Conservation (phyloP, 2,797 vertebrate species). For the Onychomys torridus region DNA sequence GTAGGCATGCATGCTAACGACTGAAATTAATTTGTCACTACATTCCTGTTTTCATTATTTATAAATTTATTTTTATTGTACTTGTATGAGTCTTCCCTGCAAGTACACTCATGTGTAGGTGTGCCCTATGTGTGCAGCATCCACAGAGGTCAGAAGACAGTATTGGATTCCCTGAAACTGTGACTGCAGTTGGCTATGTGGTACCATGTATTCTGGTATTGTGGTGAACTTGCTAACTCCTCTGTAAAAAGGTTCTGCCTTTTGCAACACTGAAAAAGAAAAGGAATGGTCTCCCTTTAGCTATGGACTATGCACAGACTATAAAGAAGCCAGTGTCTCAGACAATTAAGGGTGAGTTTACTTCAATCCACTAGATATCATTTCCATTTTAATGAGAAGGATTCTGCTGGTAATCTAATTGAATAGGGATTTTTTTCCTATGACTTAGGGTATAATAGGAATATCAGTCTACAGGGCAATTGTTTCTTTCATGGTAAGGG, state of each 20-base stretch:
- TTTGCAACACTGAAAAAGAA: not conserved
- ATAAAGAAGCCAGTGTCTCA: not conserved
- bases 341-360: not conserved
- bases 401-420: not conserved
- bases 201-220: not conserved
- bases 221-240: not conserved
- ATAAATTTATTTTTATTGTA: not conserved
- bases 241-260: not conserved
- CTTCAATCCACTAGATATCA: not conserved
- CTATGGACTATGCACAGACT: not conserved
- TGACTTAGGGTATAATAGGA: not conserved
- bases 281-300: not conserved
- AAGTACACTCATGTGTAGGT: not conserved
- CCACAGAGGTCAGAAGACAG: not conserved
- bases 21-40: not conserved
- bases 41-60: not conserved
- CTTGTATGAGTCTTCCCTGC: not conserved
- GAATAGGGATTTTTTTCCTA: not conserved
- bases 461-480: not conserved
- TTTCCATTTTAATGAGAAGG: constrained; percentile 5
- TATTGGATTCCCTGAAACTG: not conserved
- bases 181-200: not conserved
- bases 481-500: not conserved
- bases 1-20: not conserved
- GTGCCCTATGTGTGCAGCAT: not conserved